Evolutionary conservation across 2,113 vertebrate genomes (phyloP).

Genomic region (Telmatochromis brichardi): DNA sequence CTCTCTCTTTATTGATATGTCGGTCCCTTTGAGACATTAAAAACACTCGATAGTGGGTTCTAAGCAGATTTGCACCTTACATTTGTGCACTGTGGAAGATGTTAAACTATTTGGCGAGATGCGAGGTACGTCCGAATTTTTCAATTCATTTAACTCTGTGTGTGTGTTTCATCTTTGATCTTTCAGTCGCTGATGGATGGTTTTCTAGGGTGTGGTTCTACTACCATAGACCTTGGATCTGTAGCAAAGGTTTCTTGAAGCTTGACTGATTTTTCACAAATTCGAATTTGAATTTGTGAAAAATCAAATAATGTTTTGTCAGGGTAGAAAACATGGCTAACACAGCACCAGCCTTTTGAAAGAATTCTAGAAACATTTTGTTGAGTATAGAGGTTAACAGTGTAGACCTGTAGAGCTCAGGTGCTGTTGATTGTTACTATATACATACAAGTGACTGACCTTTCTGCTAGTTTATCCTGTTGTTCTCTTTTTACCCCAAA

Average conservation of each 20-base stretch:
- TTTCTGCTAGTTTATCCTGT: background rate
- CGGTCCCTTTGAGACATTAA: constrained; percentile 2
- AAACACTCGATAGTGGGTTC: background rate
- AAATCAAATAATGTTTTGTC: background rate
- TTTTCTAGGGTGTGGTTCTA: background rate
- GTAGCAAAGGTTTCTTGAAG: background rate
- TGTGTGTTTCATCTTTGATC: background rate
- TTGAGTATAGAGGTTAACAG: background rate
- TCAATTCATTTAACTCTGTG: background rate
- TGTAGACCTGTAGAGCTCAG: background rate
- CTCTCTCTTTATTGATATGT: background rate
- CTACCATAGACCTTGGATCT: background rate
- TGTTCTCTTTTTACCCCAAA: background rate
- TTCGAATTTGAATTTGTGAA: background rate
- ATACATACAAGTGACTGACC: background rate
- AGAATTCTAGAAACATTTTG: background rate
- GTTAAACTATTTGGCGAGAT: background rate
- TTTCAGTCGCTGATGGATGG: background rate
- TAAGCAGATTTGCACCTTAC: constrained; percentile 1
- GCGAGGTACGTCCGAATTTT: constrained; percentile 2
- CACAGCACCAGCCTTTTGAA: background rate
- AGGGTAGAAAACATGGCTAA: background rate
- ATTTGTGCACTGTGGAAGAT: background rate
- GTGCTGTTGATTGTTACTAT: background rate
- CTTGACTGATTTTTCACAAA: background rate